Conservation (phyloP, 1,140 invertebrate genomes). For the Procambarus virginalis region DNA sequence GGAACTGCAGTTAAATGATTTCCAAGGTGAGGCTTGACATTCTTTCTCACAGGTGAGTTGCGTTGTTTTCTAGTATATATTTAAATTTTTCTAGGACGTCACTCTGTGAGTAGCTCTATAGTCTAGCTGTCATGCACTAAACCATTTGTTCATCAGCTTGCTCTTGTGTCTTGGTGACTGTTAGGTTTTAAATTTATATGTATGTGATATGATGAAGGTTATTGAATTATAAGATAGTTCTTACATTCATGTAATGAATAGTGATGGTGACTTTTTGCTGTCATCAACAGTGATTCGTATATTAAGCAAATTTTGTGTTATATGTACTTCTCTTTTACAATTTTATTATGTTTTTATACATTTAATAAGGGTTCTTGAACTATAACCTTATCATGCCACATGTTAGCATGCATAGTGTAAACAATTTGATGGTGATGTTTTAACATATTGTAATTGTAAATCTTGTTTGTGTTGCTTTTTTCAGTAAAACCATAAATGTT, state of each 20-base stretch:
- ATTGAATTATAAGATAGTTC: background rate
- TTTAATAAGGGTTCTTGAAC: background rate
- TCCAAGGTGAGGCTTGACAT: background rate
- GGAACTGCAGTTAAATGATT: background rate
- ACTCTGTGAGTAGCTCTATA: background rate
- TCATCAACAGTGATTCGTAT: too few species aligned
- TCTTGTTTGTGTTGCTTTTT: background rate
- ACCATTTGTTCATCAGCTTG: background rate
- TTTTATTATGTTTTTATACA: too few species aligned
- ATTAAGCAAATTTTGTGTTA: too few species aligned
- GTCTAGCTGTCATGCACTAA: background rate
- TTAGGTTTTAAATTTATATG: background rate
- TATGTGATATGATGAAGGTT: background rate
- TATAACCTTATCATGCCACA: slow-evolving; percentile 2
- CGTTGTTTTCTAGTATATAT: background rate
- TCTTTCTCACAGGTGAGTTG: background rate
- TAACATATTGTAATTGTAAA: background rate
- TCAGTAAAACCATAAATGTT: background rate
- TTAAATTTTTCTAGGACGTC: background rate
- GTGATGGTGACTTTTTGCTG: too few species aligned
- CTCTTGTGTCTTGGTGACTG: background rate
- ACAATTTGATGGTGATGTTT: background rate
- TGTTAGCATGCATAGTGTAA: background rate
- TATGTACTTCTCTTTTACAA: too few species aligned
- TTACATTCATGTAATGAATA: background rate